Percentiles rank a stretch among this genome's conserved stretches.
phyloP scores from a whole-genome alignment of 2,113 vertebrate species.

The Lampris megalopsis region DNA sequence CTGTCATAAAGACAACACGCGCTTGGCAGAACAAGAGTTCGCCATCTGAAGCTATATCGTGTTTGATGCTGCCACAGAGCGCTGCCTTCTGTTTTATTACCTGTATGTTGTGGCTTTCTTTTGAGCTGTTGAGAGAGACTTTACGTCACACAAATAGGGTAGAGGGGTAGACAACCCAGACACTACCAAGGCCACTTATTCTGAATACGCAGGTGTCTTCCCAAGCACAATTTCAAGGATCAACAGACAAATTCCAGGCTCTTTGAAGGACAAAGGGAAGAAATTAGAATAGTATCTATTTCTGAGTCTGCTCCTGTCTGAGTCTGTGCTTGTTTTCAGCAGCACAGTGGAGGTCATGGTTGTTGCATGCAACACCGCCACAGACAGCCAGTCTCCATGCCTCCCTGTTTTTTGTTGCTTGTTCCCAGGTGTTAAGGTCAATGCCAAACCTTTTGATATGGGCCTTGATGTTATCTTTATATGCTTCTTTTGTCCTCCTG shows the following conservation, averaged over 20 bases:
- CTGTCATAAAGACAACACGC: slow-evolving; percentile 42
- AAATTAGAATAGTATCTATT: not conserved
- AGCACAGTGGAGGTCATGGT: too few relatives aligned
- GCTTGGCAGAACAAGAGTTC: too few relatives aligned
- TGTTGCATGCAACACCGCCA: too few relatives aligned
- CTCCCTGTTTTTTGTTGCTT: too few relatives aligned
- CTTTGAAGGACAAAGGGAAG: not conserved
- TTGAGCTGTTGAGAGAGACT: not conserved
- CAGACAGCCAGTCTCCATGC: too few relatives aligned
- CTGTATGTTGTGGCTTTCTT: slow-evolving; percentile 11
- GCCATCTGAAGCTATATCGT: slow-evolving; percentile 35
- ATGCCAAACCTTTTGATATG: too few relatives aligned
- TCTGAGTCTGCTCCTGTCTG: not conserved
- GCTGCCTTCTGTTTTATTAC: not conserved
- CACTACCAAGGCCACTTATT: slow-evolving; percentile 40
- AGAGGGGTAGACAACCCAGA: slow-evolving; percentile 17
- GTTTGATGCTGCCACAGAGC: slow-evolving; percentile 21
- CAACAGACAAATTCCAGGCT: too few relatives aligned
- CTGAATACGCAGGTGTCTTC: not conserved
- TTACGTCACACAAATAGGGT: not conserved
- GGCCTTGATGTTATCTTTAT: too few relatives aligned
- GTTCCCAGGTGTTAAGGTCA: too few relatives aligned
- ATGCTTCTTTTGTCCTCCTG: too few relatives aligned
- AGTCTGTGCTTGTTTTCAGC: too few relatives aligned
- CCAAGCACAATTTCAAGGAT: too few relatives aligned